Conservation (phyloP, 2,797 vertebrate genomes). For the Mus caroli region DNA sequence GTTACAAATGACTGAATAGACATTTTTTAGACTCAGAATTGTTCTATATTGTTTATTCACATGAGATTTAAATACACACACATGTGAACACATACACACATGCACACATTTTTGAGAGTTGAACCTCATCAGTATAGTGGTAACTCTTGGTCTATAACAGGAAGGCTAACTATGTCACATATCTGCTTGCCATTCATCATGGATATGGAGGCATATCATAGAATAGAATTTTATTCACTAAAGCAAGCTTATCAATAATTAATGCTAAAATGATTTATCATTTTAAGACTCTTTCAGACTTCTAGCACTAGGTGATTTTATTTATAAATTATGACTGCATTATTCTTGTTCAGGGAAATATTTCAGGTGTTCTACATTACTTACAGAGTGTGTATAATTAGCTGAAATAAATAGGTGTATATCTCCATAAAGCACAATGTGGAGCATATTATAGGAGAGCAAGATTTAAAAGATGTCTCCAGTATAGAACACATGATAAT, state of each 20-base stretch:
- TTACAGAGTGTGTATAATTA: background rate
- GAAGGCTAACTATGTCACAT: background rate
- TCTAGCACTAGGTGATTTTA: background rate
- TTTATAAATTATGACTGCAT: slow-evolving; percentile 27
- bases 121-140: background rate
- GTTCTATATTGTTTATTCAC: background rate
- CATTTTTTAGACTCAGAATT: background rate
- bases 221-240: background rate
- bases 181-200: background rate
- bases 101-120: background rate
- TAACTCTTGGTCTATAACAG: background rate
- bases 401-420: background rate
- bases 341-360: background rate
- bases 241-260: background rate
- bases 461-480: background rate
- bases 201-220: background rate
- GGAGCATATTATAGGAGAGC: background rate
- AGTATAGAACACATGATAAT: background rate
- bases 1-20: background rate
- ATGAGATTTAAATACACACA: too few relatives aligned
- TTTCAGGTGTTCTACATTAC: slow-evolving; percentile 19
- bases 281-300: background rate
- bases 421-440: background rate
- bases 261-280: background rate
- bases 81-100: background rate